Evolutionary conservation across 2,113 vertebrate species (phyloP).

Genomic region (Chrysemys picta): DNA sequence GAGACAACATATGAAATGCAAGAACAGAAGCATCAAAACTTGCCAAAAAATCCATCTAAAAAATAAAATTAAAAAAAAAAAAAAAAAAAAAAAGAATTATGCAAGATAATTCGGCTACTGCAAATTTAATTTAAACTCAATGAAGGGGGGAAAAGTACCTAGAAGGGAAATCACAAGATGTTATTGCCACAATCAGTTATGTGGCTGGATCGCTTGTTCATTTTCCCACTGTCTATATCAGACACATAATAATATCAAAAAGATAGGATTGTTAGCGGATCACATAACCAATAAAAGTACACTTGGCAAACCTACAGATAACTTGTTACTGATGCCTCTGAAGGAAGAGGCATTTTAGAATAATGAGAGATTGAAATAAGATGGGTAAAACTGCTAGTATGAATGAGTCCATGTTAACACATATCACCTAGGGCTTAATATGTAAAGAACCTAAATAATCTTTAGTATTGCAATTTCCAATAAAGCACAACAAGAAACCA

Average conservation of each 20-base stretch:
- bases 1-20: not conserved
- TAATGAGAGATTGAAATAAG: not conserved
- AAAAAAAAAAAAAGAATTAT: not conserved
- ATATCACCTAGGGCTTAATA: not conserved
- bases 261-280: not conserved
- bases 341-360: not conserved
- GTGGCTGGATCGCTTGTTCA: not conserved
- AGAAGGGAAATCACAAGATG: not conserved
- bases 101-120: not conserved
- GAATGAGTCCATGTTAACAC: not conserved
- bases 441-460: not conserved
- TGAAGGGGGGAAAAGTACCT: not conserved
- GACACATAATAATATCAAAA: not conserved
- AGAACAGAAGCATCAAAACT: not conserved
- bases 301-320: not conserved
- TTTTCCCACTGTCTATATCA: not conserved
- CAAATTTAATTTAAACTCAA: not conserved
- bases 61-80: not conserved
- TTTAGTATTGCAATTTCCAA: not conserved
- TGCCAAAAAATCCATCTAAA: not conserved
- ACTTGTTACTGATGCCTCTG: not conserved
- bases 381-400: not conserved
- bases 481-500: not conserved
- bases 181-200: not conserved
- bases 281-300: not conserved